Evolutionary conservation across 2,797 vertebrate genomes (phyloP), one percentile per base, ranked within the genome.

Genomic region (Sorex maritimensis): DNA sequence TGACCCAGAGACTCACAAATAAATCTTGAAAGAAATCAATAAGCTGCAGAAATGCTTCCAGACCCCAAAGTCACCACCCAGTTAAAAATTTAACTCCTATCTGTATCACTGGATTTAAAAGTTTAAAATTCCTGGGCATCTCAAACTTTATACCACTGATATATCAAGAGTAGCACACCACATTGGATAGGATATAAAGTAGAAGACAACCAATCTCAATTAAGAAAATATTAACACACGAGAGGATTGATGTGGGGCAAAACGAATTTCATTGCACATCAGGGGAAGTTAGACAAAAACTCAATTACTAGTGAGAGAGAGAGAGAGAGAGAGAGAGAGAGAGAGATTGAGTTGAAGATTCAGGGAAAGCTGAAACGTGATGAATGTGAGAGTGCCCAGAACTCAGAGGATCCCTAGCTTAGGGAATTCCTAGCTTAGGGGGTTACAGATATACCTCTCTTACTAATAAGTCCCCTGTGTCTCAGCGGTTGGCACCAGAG

Each of bases 401-500:
- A 34, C 78, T 85, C 86, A 28, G 61, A 30, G 34, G 74, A n/a
- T 15, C 87, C 68, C 44, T 82, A 46, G 65, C 52, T 55, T 23
- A 15, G 2, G 83, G n/a, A n/a, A n/a, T 15, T 89, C 68, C 44
- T 82, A 46, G 65, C 52, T 55, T 23, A 15, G 2, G 83, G n/a
- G 30, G 10, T 8, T 63, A 2, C 61, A 93, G 49, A 69, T 13
- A 61, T 72, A 24, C 73, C 11, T 0, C 81, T 86, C 73, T 55
- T 46, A 6, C 44, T 24, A 30, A 9, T 58, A n/a, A 41, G 41
- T 58, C 77, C 61, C 17, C 34, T 14, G 81, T 28, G 81, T 49
- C 87, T 90, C 34, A 75, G 52, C 46, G 38, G 74, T 75, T 6
- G 6, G 67, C 92, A 55, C 61, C 13, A 82, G 68, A 93, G 38